Base-by-base conservation (phyloP, 1,140 invertebrate genomes). In the Temnothorax longispinosus region DNA sequence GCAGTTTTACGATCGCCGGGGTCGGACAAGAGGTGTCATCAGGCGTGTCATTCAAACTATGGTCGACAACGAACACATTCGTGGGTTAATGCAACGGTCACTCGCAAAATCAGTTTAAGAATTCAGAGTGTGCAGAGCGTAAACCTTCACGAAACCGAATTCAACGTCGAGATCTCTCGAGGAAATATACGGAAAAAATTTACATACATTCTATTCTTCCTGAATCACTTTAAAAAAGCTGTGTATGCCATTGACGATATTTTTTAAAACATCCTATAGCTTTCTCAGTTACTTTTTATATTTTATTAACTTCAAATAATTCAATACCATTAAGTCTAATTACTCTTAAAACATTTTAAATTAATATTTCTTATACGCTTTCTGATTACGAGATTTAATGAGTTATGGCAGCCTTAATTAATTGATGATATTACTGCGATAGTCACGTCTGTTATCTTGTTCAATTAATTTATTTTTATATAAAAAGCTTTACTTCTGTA, bases 1-100 rank as follows among this genome's bases (percentile, higher is more conserved):
- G 69, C 54, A 35, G 67, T 72, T 84, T 60, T 84, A 84, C 54
- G 69, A 82, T 47, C 41, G 78, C 60, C 67, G n/a, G 69, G 80
- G 69, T 84, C 80, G 56, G 38, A 32, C 69, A 69, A 84, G 69
- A 74, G 69, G 54, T 82, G 67, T 74, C 80, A 60, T 38, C 67
- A 67, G 54, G 13, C 32, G 69, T n/a, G 80, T 50, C 69, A 75
- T 13, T 84, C 69, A n/a, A 71, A 27, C n/a, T 18, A 18, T 13
- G 50, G 15, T 27, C 27, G 35, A 38, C 21, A 44, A 13, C 56
- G 11, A 60, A 50, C 13, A 41, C 50, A 52, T 52, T 54, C 44
- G 56, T 47, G 69, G 32, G 11, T 47, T 82, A 82, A 82, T 21
- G 52, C 41, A 82, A 75, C 44, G 80, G 44, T 27, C 38, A 50